These are phyloP conservation scores for Xerus rutilus DNA, from an alignment of 2,797 vertebrate genomes.

Conservation along the genomic window DNA sequence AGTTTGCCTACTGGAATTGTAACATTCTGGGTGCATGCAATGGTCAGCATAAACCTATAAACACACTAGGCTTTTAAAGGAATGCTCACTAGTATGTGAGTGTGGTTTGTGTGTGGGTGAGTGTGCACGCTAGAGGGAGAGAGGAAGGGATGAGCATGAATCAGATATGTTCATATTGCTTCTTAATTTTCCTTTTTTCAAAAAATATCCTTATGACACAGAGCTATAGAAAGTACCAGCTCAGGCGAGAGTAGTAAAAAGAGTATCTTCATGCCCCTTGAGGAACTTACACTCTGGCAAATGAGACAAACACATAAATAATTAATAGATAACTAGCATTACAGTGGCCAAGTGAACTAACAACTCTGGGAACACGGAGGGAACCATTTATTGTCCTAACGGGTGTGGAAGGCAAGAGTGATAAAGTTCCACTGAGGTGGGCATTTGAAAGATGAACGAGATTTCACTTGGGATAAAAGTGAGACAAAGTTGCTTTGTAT, in stretches of 20 bases:
- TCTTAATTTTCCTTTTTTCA: background rate
- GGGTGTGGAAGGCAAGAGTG: background rate
- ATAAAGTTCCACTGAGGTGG: background rate
- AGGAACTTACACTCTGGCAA: background rate
- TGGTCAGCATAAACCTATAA: background rate
- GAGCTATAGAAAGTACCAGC: background rate
- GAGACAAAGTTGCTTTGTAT: background rate
- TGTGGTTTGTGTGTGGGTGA: background rate
- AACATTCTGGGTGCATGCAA: background rate
- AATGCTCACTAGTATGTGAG: background rate
- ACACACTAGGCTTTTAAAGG: background rate
- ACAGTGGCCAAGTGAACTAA: background rate
- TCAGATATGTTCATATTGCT: background rate
- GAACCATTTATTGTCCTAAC: background rate
- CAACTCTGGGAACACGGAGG: background rate
- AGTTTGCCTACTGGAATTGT: slow-evolving; percentile 36
- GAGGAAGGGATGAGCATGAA: background rate
- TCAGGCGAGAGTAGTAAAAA: background rate
- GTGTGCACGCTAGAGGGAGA: background rate
- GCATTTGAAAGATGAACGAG: background rate
- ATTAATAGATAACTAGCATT: slow-evolving; percentile 19
- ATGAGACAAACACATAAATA: background rate
- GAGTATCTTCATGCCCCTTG: background rate
- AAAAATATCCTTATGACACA: slow-evolving; percentile 15
- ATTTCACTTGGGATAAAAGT: background rate